Base-by-base conservation (phyloP, 2,113 vertebrate species). In the Cyanistes caeruleus region DNA sequence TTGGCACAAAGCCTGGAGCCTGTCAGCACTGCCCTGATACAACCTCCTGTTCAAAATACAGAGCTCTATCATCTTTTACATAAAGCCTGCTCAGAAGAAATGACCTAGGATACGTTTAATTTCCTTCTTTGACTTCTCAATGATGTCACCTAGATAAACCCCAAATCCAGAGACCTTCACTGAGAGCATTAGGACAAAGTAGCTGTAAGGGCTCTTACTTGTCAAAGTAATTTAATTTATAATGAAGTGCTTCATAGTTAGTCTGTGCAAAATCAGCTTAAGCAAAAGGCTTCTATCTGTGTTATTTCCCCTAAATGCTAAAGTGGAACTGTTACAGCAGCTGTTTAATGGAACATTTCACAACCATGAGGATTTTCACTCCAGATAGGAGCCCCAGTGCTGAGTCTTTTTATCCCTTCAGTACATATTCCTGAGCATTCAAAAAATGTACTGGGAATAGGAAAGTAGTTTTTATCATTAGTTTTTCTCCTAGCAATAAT, bases 1-100 rank as follows among this genome's bases (percentile, higher is more conserved):
- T 92, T 96, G 97, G 94, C 94, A 86, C 30, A 62, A 77, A 83
- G 72, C 97, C 97, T 93, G 28, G 56, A 93, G 56, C 44, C 68
- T 88, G 95, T 96, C 97, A 93, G 51, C 53, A 15, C 49, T 89
- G 60, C 55, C 82, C 72, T 58, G 68, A 53, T 93, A 67, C 68
- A 94, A 90, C 79, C 72, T 96, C 58, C 75, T 72, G 52, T 62
- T 93, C 82, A 78, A 96, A 95, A 86, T 81, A 44, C 43, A 78
- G 82, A 80, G 64, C 15, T 90, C 67, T 74, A 52, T 89, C 77
- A 53, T 73, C 53, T 94, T 91, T 76, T 88, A 56, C 44, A 44
- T 27, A 89, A 74, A 93, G 16, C 41, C 25, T 80, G 44, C 52
- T 88, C 44, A 17, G 43, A 84, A 64, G 75, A 96, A 95, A 86